Evolutionary conservation across 2,113 vertebrate species (phyloP).

Genomic region (Megaceryle maxima): DNA sequence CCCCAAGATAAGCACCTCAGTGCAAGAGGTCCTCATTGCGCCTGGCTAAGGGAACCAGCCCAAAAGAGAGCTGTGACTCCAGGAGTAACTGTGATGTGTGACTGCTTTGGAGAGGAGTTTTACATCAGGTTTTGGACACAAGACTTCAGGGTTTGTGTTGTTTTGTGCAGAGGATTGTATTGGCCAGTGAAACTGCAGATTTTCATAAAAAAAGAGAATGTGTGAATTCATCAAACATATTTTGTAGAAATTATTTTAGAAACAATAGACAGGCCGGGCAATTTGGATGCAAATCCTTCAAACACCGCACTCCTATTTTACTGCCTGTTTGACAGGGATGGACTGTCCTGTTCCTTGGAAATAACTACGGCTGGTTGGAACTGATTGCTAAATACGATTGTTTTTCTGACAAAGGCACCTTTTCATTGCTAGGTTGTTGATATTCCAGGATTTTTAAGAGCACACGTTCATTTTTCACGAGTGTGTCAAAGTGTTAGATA

Average conservation of each 20-base stretch:
- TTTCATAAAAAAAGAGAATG: neutral
- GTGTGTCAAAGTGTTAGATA: neutral
- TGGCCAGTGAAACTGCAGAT: neutral
- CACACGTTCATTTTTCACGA: neutral
- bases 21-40: neutral
- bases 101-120: neutral
- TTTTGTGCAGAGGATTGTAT: neutral
- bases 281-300: neutral
- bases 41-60: neutral
- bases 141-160: neutral
- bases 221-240: neutral
- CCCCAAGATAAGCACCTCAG: neutral
- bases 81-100: too few relatives aligned
- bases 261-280: neutral
- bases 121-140: neutral
- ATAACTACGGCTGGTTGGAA: neutral
- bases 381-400: neutral
- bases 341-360: neutral
- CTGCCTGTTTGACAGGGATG: neutral
- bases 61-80: neutral
- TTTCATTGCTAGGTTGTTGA: neutral
- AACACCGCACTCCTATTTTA: neutral
- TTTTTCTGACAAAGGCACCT: neutral
- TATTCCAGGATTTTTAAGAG: neutral
- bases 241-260: neutral